A percentile compares a stretch with the other conserved stretches of the same genome.
Evolutionary conservation across 2,888 invertebrate species (phyloP).

Genomic region (Rhabditoides inermis): DNA sequence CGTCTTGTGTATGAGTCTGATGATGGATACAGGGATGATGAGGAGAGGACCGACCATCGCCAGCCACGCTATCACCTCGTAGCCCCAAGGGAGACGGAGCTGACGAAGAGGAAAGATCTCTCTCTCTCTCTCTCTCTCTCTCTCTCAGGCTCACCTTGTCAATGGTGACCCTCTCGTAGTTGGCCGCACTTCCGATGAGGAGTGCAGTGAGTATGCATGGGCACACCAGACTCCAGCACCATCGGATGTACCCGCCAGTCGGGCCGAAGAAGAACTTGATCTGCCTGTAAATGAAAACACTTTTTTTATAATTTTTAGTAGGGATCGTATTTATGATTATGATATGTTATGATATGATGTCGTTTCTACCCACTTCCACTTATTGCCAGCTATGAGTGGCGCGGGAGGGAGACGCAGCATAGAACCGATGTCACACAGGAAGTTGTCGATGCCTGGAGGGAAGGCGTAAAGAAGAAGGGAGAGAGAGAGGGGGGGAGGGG

Average conservation of each 20-base stretch:
- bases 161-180: too few relatives aligned
- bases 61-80: constrained; percentile 45
- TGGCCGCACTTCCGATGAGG: too few relatives aligned
- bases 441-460: constrained; percentile 33
- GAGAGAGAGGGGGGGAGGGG: not conserved
- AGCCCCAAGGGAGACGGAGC: constrained; percentile 20
- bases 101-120: not conserved
- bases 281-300: too few relatives aligned
- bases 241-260: constrained; percentile 21
- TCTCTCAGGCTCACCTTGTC: too few relatives aligned
- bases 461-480: not conserved
- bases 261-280: constrained; percentile 35
- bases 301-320: too few relatives aligned
- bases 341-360: too few relatives aligned
- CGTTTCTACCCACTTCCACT: too few relatives aligned
- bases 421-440: constrained; percentile 37
- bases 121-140: not conserved
- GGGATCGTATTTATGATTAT: too few relatives aligned
- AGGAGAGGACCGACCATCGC: constrained; percentile 42
- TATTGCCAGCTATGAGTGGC: too few relatives aligned
- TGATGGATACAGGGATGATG: constrained; percentile 38
- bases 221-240: not conserved
- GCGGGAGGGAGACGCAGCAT: constrained; percentile 16
- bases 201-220: too few relatives aligned
- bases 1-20: too few relatives aligned